A percentile compares a stretch with the other conserved stretches of the same genome.
These are phyloP conservation scores for Hypolimnas misippus DNA, from an alignment of 2,888 invertebrate species.

Conservation along the genomic window DNA sequence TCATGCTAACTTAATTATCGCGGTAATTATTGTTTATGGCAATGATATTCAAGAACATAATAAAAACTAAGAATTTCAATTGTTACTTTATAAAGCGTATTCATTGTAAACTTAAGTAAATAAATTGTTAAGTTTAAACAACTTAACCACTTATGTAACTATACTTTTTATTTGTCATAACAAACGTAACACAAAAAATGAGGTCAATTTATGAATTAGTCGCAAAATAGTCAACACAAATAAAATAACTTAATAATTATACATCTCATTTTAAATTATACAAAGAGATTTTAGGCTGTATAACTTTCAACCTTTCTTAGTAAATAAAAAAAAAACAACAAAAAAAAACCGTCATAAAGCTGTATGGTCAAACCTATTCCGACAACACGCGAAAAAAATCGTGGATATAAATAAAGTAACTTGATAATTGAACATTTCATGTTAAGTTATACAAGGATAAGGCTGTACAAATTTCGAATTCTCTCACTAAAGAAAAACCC, in stretches of 20 bases:
- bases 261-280: not conserved
- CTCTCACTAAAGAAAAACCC: no score
- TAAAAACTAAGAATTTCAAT: no score
- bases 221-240: not conserved
- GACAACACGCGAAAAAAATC: not conserved
- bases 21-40: no score
- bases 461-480: no score
- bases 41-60: no score
- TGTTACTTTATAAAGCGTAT: no score
- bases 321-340: not conserved
- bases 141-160: not conserved
- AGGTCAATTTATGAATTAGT: slow-evolving; percentile 3
- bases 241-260: not conserved
- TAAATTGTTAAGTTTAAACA: not conserved
- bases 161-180: not conserved
- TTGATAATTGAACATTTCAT: no score
- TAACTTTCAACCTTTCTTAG: not conserved
- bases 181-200: slow-evolving; percentile 6
- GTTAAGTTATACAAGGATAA: no score
- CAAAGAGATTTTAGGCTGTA: not conserved
- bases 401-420: no score
- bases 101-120: no score
- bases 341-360: not conserved
- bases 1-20: no score
- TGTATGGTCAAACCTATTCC: not conserved